phyloP scores from a whole-genome alignment of 2,797 vertebrate species.

The Hydrocynus forskahlii region DNA sequence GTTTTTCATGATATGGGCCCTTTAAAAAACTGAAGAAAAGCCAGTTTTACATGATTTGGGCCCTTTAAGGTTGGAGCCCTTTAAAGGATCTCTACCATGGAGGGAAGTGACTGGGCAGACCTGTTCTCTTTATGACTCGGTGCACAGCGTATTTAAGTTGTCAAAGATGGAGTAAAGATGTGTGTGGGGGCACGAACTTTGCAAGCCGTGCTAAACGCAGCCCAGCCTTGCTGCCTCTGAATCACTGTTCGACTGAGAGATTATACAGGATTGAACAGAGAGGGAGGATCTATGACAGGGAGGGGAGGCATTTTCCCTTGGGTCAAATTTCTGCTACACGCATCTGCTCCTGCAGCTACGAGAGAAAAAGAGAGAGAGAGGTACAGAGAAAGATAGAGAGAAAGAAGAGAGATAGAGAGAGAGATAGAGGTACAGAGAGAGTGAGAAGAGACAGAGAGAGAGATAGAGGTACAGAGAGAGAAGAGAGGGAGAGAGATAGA shows the following conservation, averaged over 20 bases:
- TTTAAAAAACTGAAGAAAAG: no score
- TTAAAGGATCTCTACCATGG: no score
- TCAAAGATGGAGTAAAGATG: neutral
- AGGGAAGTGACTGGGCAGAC: no score
- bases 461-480: no score
- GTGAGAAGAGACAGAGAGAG: no score
- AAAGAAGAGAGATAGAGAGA: no score
- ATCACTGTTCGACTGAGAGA: conserved; percentile 21
- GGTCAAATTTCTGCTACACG: conserved; percentile 27
- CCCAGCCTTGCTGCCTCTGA: conserved; percentile 19
- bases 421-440: no score
- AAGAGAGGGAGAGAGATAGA: no score
- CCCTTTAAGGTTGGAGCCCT: no score
- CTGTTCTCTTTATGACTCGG: neutral
- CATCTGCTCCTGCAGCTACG: conserved; percentile 35
- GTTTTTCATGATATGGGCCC: no score
- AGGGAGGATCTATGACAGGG: conserved; percentile 16
- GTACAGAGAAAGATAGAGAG: no score
- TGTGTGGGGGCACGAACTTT: neutral
- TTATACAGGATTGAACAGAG: conserved; percentile 38
- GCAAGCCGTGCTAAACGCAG: conserved; percentile 20
- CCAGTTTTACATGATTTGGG: no score
- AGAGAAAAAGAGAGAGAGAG: neutral
- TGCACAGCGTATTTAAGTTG: neutral
- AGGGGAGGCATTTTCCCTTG: conserved; percentile 27